Conservation (phyloP, 2,888 invertebrate genomes). For the Cryptosula pallasiana region DNA sequence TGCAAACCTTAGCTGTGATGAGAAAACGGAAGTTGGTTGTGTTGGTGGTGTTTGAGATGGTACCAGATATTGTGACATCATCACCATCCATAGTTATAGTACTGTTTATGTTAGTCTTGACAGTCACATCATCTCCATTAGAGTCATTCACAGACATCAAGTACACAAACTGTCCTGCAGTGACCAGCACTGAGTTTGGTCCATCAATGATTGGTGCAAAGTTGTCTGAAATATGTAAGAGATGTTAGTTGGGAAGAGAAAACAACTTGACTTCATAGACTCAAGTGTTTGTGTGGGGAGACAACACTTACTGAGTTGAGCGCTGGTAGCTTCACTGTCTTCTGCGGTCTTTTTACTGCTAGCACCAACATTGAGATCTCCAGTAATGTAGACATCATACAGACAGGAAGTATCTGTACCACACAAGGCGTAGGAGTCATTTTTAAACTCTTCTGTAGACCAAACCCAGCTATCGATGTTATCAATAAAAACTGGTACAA, state of each 20-base stretch:
- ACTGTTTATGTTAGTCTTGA: not conserved
- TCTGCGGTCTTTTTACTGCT: not conserved
- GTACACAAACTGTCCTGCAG: not conserved
- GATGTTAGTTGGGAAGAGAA: not conserved
- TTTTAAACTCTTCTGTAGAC: conserved; percentile 1
- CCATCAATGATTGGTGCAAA: conserved; percentile 2
- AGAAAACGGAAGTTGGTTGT: not conserved
- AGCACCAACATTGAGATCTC: not conserved
- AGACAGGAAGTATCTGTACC: not conserved
- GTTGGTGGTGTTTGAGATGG: not conserved
- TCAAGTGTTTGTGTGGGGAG: not conserved
- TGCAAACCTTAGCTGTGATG: not conserved
- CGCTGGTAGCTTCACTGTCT: not conserved
- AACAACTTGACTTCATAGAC: not conserved
- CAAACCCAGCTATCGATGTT: conserved; percentile 14
- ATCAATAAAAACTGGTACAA: conserved; percentile 14
- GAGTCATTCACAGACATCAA: not conserved
- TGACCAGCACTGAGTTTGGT: not conserved
- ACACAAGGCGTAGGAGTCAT: not conserved
- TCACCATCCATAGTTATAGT: not conserved
- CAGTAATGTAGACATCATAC: conserved; percentile 14
- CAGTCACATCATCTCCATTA: not conserved
- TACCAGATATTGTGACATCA: not conserved
- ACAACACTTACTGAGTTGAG: not conserved
- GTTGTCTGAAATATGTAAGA: not conserved